Evolutionary conservation across 2,113 vertebrate genomes (phyloP), one percentile per base, ranked within the genome.

Genomic region (Athene noctua): DNA sequence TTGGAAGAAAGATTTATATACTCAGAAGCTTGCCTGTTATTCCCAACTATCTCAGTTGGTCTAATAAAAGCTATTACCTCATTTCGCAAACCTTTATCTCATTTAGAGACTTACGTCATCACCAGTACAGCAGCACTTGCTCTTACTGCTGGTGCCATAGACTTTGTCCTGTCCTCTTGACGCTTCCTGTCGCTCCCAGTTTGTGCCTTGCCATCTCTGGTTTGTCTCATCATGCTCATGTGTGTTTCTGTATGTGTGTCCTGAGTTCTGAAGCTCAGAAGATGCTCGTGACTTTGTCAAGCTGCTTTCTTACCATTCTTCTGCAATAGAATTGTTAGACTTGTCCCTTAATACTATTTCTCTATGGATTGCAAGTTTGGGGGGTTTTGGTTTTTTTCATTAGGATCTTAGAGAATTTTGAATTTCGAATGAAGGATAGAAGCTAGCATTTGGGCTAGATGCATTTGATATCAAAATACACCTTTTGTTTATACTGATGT

Each of bases 21-120:
- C 58, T 70, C 61, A 8, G n/a, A 94, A 81, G n/a, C 73, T 57
- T 73, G 36, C n/a, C 63, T 73, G 0, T 88, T 83, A 72, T 65
- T 95, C 75, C 40, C 72, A 73, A 22, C 72, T 51, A n/a, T 68
- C 49, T 72, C 47, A 42, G 10, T 75, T 2, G 2, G 19, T 51
- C 80, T 94, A 83, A 80, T 80, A 84, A 84, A 84, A 80, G 59
- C 17, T 80, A 70, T 19, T 70, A 21, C 77, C 34, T 95, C 67
- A 80, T 52, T 46, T 89, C n/a, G 13, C 46, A 87, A 78, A 62
- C 59, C 55, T 89, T 89, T 93, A 42, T 94, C 68, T 93, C 22
- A 18, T 59, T 87, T 78, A 58, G 87, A 26, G 40, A 51, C 86
- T 82, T 13, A 32, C 13, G 46, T 86, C 77, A 78, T 78, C 68